A percentile compares a stretch with the other conserved stretches of the same genome.
Conservation (phyloP, 2,888 invertebrate species). For the Acrocyrtus sp. region DNA sequence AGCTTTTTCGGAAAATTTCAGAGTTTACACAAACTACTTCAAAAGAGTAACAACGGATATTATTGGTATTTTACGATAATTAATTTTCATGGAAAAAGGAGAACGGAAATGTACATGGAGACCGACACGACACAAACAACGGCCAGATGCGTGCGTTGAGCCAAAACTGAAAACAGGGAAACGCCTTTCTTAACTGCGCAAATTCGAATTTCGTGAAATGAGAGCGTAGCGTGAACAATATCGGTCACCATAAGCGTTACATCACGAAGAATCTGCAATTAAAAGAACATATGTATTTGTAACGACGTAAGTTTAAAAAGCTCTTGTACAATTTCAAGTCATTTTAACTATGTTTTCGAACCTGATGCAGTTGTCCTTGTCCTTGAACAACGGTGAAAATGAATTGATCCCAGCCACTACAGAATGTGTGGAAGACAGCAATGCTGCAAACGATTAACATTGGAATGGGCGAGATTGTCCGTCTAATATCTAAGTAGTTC, state of each 20-base stretch:
- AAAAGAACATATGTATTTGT: background rate
- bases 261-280: slow-evolving; percentile 72
- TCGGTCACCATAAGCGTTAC: slow-evolving; percentile 77
- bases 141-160: slow-evolving; percentile 66
- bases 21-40: too few species aligned
- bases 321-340: slow-evolving; percentile 2
- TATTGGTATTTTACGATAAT: too few species aligned
- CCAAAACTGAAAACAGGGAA: slow-evolving; percentile 65
- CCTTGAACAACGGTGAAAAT: slow-evolving; percentile 73
- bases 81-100: slow-evolving; percentile 34
- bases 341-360: slow-evolving; percentile 64
- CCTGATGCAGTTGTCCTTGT: slow-evolving; percentile 75
- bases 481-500: slow-evolving; percentile 70
- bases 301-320: background rate
- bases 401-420: slow-evolving; percentile 76
- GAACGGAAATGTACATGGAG: slow-evolving; percentile 42
- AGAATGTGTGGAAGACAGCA: slow-evolving; percentile 73
- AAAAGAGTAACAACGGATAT: too few species aligned
- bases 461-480: slow-evolving; percentile 70
- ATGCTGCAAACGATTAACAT: slow-evolving; percentile 72
- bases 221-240: slow-evolving; percentile 73
- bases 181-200: slow-evolving; percentile 64
- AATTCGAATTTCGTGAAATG: slow-evolving; percentile 66
- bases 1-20: too few species aligned
- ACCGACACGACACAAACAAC: slow-evolving; percentile 62